These are phyloP conservation scores for Margarornis squamiger DNA, from an alignment of 2,797 vertebrate species.

Conservation along the genomic window DNA sequence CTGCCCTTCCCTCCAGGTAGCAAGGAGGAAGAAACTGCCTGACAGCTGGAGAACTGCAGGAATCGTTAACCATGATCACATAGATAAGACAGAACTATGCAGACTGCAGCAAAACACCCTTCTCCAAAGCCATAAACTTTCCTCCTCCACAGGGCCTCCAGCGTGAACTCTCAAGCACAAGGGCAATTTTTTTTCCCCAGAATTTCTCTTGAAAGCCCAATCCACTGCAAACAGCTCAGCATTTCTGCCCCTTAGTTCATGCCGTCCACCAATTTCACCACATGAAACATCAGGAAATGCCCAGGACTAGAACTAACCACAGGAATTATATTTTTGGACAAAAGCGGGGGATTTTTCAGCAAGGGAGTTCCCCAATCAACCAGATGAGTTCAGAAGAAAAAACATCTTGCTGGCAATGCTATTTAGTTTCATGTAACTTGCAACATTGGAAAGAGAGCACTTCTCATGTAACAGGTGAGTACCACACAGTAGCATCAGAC, in stretches of 20 bases:
- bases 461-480: neutral
- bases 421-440: neutral
- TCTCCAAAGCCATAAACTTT: neutral
- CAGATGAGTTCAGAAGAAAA: neutral
- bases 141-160: neutral
- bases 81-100: neutral
- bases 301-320: neutral
- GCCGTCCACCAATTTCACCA: neutral
- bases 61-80: rapidly evolving
- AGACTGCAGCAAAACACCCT: neutral
- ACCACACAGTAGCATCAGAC: neutral
- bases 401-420: neutral
- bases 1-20: neutral
- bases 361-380: neutral
- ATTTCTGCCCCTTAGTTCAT: neutral
- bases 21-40: neutral
- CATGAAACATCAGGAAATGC: neutral
- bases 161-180: neutral
- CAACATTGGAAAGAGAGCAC: neutral
- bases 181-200: neutral
- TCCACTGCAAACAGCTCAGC: neutral
- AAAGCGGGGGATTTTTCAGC: neutral
- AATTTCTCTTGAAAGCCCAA: neutral
- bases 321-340: neutral
- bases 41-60: neutral